Evolutionary conservation across 2,888 invertebrate species (phyloP).

Genomic region (Drosophila putrida): DNA sequence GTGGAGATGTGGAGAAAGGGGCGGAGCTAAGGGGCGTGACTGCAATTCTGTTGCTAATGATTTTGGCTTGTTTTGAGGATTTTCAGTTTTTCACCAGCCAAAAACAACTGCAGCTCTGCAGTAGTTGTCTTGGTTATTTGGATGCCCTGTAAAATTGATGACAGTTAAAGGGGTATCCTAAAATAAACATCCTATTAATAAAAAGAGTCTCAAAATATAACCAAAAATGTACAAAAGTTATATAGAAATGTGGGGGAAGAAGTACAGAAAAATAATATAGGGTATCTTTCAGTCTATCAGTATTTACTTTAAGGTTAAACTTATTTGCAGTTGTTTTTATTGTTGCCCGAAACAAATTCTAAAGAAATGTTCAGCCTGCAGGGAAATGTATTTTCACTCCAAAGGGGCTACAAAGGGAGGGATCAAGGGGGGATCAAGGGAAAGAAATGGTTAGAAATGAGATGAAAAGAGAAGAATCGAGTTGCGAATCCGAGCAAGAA

Average conservation of each 20-base stretch:
- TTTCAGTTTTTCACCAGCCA: constrained; percentile 48
- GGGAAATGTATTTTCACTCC: constrained; percentile 55
- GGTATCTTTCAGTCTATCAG: background rate
- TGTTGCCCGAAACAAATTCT: constrained; percentile 46
- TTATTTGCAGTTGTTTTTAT: constrained; percentile 6
- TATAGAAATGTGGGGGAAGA: no score
- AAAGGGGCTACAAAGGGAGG: background rate
- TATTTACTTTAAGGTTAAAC: background rate
- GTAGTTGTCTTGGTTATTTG: constrained; percentile 8
- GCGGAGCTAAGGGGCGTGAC: constrained; percentile 1
- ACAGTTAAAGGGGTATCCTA: background rate
- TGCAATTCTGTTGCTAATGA: constrained; percentile 76
- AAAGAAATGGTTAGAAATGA: background rate
- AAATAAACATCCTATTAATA: background rate
- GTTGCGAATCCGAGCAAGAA: constrained; percentile 9
- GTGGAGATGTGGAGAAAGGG: background rate
- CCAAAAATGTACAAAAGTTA: no score
- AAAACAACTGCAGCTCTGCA: constrained; percentile 36
- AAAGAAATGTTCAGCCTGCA: constrained; percentile 64
- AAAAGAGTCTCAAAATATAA: background rate
- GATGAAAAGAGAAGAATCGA: background rate
- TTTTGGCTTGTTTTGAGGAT: constrained; percentile 74
- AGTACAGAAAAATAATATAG: no score
- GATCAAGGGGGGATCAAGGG: background rate
- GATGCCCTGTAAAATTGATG: background rate